phyloP scores from a whole-genome alignment of 2,797 vertebrate species.

The Kryptopterus vitreolus region DNA sequence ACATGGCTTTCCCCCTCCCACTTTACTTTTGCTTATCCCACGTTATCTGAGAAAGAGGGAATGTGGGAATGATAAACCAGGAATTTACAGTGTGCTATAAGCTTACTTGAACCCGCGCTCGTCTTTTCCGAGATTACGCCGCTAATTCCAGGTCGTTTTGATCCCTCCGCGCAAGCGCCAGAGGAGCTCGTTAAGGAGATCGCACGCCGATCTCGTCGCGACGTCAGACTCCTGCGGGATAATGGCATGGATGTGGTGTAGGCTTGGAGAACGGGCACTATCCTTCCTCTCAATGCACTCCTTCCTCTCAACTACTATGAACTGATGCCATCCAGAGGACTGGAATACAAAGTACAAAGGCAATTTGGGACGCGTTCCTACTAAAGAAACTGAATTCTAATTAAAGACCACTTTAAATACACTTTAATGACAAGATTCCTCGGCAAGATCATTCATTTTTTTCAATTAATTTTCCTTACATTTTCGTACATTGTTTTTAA shows the following conservation, averaged over 20 bases:
- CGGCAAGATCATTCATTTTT: too few species aligned
- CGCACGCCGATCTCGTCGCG: constrained; percentile 60
- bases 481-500: too few species aligned
- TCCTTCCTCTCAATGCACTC: constrained; percentile 45
- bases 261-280: constrained; percentile 57
- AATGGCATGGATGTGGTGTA: constrained; percentile 57
- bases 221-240: constrained; percentile 66
- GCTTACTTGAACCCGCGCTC: constrained; percentile 63
- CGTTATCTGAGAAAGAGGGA: constrained; percentile 15
- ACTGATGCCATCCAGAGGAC: constrained; percentile 28
- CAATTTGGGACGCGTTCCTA: too few species aligned
- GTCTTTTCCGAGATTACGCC: constrained; percentile 63
- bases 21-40: constrained; percentile 19
- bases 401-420: too few species aligned
- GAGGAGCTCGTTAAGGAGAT: constrained; percentile 65
- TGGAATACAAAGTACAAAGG: background rate
- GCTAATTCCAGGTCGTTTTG: constrained; percentile 54
- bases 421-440: too few species aligned
- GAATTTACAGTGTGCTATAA: constrained; percentile 59
- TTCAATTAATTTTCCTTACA: too few species aligned
- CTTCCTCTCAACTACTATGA: background rate
- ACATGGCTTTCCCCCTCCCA: background rate
- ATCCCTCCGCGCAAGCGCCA: constrained; percentile 52
- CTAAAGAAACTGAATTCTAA: background rate
- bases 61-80: constrained; percentile 48